Evolutionary conservation across 2,113 vertebrate species (phyloP).

Genomic region (Rhegmatorhina hoffmannsi): DNA sequence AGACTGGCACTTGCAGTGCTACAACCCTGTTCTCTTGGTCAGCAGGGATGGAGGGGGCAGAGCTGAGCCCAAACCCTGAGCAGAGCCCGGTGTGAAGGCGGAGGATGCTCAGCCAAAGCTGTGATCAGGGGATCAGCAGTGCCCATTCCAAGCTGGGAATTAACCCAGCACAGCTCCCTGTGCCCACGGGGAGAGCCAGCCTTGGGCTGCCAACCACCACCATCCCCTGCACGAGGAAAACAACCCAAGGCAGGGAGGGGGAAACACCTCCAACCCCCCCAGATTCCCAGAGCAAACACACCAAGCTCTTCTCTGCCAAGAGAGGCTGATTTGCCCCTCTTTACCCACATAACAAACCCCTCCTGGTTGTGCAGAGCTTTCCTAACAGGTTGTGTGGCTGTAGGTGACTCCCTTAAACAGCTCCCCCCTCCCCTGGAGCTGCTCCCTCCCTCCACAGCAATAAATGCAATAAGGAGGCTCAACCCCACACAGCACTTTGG

Average conservation of each 20-base stretch:
- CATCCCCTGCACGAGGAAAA: not conserved
- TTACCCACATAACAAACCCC: not conserved
- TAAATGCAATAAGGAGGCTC: conserved; percentile 4
- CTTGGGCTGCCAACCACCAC: not conserved
- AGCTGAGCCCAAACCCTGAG: not conserved
- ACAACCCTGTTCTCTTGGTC: fast-evolving
- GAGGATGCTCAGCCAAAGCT: not conserved
- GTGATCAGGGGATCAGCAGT: fast-evolving
- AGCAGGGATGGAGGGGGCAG: not conserved
- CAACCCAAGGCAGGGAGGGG: not conserved
- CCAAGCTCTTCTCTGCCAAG: not conserved
- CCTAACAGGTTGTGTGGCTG: conserved; percentile 34
- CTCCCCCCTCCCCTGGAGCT: not conserved
- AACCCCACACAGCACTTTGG: not conserved
- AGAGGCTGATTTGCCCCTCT: not conserved
- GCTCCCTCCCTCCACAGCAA: not conserved
- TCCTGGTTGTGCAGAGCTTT: not conserved
- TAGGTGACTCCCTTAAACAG: conserved; percentile 59
- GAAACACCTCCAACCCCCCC: not conserved
- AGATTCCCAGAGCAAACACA: not conserved
- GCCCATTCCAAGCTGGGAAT: not conserved
- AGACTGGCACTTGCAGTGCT: not conserved
- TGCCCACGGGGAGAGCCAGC: not conserved
- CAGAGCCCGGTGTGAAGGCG: fast-evolving
- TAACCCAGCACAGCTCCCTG: not conserved